Conservation (phyloP, 2,888 invertebrate species). For the Troides oblongomaculatus region DNA sequence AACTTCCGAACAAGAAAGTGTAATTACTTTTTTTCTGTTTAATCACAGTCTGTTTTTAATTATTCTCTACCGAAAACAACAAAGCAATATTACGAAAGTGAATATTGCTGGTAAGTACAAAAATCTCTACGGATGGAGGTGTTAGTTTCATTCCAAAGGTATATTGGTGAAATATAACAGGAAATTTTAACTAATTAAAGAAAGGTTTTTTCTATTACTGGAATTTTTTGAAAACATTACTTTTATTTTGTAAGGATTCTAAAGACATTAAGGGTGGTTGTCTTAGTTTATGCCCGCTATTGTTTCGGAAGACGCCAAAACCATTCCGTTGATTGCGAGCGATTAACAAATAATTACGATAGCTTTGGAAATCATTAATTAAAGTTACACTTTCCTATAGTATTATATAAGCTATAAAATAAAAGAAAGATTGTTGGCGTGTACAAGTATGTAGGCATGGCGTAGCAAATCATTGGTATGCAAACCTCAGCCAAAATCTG, state of each 20-base stretch:
- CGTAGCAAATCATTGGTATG: no score
- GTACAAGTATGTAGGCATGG: no score
- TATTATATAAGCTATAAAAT: background rate
- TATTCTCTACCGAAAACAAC: background rate
- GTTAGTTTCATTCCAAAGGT: no score
- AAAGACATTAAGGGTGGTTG: constrained; percentile 24
- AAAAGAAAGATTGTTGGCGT: no score
- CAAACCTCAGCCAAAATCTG: no score
- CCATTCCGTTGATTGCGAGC: constrained; percentile 14
- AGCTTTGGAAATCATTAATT: background rate
- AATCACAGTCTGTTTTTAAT: background rate
- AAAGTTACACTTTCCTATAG: background rate
- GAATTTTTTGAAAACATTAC: constrained; percentile 45
- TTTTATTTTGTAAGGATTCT: constrained; percentile 37
- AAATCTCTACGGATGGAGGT: background rate
- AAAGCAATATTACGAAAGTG: background rate
- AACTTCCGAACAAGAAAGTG: background rate
- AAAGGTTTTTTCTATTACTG: constrained; percentile 31
- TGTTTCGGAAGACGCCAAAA: constrained; percentile 4
- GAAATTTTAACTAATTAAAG: no score
- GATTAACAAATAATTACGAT: constrained; percentile 6
- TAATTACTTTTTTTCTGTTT: background rate
- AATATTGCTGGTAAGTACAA: background rate
- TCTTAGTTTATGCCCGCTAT: constrained; percentile 1
- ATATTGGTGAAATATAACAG: no score